These are phyloP conservation scores for Nycticebus coucang DNA, from an alignment of 2,113 vertebrate genomes.

Conservation along the genomic window DNA sequence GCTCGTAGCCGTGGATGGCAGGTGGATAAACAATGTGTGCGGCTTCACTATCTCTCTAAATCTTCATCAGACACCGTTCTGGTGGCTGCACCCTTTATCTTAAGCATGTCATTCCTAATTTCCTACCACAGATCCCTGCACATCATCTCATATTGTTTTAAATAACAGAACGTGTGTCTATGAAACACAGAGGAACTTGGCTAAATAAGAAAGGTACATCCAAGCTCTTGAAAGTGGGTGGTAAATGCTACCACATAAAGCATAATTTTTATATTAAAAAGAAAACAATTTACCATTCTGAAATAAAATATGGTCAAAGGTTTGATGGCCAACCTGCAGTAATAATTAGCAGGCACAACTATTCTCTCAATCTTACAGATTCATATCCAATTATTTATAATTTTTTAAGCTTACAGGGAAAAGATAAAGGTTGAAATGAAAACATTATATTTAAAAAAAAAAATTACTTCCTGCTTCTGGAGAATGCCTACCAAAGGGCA, in stretches of 20 bases:
- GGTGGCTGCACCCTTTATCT: constrained; percentile 76
- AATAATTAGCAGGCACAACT: neutral
- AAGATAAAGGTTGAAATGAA: constrained; percentile 13
- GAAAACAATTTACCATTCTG: neutral
- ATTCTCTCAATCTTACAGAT: neutral
- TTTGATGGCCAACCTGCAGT: neutral
- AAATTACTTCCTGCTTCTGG: neutral
- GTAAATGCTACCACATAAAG: neutral
- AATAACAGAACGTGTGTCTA: constrained; percentile 10
- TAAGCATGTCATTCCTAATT: constrained; percentile 71
- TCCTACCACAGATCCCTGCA: constrained; percentile 67
- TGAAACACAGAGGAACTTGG: constrained; percentile 5
- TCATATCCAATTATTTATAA: neutral
- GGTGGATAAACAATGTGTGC: constrained; percentile 76
- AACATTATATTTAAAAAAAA: neutral
- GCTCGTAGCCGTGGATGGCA: constrained; percentile 74
- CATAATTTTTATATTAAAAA: neutral
- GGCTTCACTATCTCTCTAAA: constrained; percentile 76
- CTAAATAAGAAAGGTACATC: neutral
- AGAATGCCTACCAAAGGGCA: neutral
- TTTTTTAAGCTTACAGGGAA: neutral
- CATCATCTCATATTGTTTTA: constrained; percentile 76
- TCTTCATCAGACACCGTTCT: constrained; percentile 73
- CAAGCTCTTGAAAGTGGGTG: neutral
- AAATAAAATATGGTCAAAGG: neutral